A percentile compares a stretch with the other conserved stretches of the same genome.
Conservation (phyloP, 2,888 invertebrate genomes). For the Leuctra nigra region DNA sequence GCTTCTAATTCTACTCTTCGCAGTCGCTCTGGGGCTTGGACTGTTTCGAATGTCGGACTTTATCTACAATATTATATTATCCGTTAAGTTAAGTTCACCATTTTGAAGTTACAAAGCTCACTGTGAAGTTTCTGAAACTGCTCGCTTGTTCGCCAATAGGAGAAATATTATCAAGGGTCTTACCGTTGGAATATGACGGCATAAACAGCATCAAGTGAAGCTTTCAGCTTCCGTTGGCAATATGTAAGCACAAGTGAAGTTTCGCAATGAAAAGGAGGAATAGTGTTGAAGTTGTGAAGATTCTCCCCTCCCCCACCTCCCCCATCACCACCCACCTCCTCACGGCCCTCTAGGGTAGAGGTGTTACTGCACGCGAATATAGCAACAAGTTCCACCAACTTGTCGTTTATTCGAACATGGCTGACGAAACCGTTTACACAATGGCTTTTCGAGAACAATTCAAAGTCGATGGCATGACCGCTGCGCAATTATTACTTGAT, state of each 20-base stretch:
- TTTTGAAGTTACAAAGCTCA: neutral
- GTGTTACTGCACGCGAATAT: neutral
- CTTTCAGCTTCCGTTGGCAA: neutral
- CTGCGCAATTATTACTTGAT: no score
- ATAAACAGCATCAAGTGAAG: neutral
- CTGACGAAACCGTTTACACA: conserved; percentile 5
- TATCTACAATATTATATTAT: no score
- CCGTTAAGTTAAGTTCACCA: no score
- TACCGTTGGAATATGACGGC: neutral
- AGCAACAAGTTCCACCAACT: conserved; percentile 12
- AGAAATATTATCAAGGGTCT: neutral
- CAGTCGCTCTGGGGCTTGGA: no score
- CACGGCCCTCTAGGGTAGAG: no score
- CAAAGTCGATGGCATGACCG: no score
- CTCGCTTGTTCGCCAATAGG: neutral
- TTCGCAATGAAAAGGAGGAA: neutral
- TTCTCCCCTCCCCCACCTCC: no score
- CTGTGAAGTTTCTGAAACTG: neutral
- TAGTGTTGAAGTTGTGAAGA: neutral
- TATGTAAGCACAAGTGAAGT: conserved; percentile 11
- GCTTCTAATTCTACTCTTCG: no score
- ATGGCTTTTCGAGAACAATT: neutral
- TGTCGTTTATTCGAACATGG: conserved; percentile 3
- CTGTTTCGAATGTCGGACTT: no score
- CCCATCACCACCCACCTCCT: no score